A percentile compares a stretch with the other conserved stretches of the same genome.
phyloP scores from a whole-genome alignment of 2,113 vertebrate species.

The Rhadina sibilatrix region DNA sequence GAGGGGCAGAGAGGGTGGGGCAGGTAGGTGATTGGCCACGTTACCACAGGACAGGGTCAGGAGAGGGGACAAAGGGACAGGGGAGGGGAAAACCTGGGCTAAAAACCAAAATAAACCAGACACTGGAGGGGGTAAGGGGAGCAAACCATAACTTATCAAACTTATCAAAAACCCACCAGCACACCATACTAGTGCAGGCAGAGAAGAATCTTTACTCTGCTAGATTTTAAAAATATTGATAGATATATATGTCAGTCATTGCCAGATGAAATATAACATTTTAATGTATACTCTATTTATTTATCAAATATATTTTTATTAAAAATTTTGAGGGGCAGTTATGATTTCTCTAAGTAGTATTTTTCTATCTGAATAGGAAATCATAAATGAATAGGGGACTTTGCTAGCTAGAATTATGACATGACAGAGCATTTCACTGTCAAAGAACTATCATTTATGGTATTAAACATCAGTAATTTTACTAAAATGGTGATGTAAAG shows the following conservation, averaged over 20 bases:
- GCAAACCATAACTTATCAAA: no score
- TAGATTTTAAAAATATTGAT: neutral
- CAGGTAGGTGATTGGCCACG: no score
- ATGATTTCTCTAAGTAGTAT: neutral
- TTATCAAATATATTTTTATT: constrained; percentile 1
- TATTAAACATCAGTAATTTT: constrained; percentile 40
- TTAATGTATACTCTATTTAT: neutral
- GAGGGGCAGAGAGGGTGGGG: no score
- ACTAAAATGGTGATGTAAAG: constrained; percentile 20
- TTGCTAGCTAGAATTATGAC: constrained; percentile 5
- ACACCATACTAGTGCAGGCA: neutral
- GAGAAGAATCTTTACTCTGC: neutral
- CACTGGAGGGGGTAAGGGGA: no score
- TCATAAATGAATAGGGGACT: neutral
- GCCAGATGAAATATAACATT: neutral
- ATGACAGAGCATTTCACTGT: constrained; percentile 22
- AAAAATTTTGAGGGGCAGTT: neutral
- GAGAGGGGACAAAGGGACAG: no score
- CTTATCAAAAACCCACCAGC: no score
- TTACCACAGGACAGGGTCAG: no score
- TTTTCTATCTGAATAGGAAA: constrained; percentile 46
- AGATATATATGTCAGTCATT: neutral
- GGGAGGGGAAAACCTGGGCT: no score
- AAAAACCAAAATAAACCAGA: no score
- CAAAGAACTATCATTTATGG: constrained; percentile 13